A percentile compares a stretch with the other conserved stretches of the same genome.
Conservation (phyloP, 2,113 vertebrate genomes). For the Cyrtonyx montezumae region DNA sequence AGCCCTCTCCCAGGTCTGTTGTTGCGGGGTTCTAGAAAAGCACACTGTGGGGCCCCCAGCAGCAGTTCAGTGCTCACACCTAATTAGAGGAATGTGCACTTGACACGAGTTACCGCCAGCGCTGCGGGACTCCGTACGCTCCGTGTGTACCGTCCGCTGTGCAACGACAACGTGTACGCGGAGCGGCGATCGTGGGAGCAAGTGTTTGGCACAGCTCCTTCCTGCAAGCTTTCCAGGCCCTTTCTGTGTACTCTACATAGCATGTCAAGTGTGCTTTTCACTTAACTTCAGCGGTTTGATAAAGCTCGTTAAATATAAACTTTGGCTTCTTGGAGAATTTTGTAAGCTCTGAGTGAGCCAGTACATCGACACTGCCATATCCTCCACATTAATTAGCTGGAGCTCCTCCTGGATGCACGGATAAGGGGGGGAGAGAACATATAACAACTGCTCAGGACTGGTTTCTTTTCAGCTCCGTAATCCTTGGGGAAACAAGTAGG, state of each 20-base stretch:
- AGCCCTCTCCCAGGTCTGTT: not conserved
- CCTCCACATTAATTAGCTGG: not conserved
- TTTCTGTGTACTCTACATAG: conserved; percentile 30
- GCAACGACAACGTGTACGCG: fast-evolving
- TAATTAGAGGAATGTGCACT: not conserved
- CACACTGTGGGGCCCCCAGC: not conserved
- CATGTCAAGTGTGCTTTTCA: conserved; percentile 18
- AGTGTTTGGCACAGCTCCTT: conserved; percentile 17
- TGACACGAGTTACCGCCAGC: not conserved
- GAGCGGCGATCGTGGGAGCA: not conserved
- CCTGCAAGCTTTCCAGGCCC: conserved; percentile 21
- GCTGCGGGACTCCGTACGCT: not conserved
- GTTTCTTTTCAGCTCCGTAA: not conserved
- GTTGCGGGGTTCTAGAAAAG: not conserved
- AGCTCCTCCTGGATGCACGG: not conserved
- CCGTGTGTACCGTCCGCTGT: not conserved
- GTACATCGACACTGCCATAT: not conserved
- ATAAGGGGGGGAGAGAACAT: not conserved
- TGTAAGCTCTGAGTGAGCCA: not conserved
- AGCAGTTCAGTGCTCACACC: not conserved
- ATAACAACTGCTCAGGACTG: not conserved
- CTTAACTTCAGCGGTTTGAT: conserved; percentile 50
- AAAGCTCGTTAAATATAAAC: conserved; percentile 69
- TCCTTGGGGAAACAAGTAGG: not conserved
- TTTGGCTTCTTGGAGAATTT: conserved; percentile 39